Evolutionary conservation across 2,888 invertebrate species (phyloP), one percentile per base, ranked within the genome.

Genomic region (Ptychoptera contaminata): DNA sequence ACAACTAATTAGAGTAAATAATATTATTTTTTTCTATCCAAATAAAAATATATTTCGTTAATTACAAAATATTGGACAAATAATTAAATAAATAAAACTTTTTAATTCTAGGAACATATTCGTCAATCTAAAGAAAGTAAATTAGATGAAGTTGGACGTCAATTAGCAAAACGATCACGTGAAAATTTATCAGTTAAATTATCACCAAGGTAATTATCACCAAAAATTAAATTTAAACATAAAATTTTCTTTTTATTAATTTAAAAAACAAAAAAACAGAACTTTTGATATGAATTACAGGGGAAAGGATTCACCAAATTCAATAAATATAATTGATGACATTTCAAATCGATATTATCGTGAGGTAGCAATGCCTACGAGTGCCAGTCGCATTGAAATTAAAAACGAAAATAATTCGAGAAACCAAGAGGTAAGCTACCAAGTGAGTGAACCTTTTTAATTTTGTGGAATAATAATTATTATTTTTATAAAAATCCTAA

Each of bases 111-210:
- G 79, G 79, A 79, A 54, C 77, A 79, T 61, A 78, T 85, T 55
- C 71, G 82, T 7, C 80, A 83, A 55, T 86, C 86, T 1, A 77
- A 83, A 46, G 86, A 86, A 59, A 83, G 82, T 54, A 76, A 82
- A 35, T 65, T 86, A 47, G 81, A 86, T 59, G 76, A 78, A 57
- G 61, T 78, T 51, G 79, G 76, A 1, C 58, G 64, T 45, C 55
- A 56, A 40, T 65, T 65, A 15, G 64, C 63, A 48, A 61, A 59
- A 44, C 60, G 63, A 45, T 65, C 67, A n/a, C 55, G 61, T 42
- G 67, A 67, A 48, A 65, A 65, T 50, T 55, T 65, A 50, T 60
- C 64, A 43, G 60, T 49, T 15, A 49, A 48, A 45, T 52, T 56
- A 43, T 50, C 54, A 15, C 53, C 53, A 40, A 53, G 54, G 56